Evolutionary conservation across 1,140 invertebrate genomes (phyloP).

Genomic region (Aradophagus sp.): DNA sequence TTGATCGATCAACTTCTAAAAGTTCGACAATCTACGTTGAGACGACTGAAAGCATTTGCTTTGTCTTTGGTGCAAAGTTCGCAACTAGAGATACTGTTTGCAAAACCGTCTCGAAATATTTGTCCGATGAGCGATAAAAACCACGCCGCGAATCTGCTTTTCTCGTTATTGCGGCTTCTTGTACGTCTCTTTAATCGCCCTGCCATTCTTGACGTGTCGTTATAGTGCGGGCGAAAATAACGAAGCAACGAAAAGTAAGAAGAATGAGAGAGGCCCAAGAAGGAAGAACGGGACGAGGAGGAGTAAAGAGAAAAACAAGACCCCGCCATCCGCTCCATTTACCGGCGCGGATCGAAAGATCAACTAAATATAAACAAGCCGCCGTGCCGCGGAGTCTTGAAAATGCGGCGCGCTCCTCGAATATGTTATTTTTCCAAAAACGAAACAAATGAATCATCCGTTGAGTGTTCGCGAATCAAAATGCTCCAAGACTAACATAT

Average conservation of each 20-base stretch:
- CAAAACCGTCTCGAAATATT: too few relatives aligned
- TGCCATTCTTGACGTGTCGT: slow-evolving; percentile 36
- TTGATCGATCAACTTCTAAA: too few relatives aligned
- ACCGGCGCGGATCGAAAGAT: slow-evolving; percentile 66
- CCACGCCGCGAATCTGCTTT: slow-evolving; percentile 21
- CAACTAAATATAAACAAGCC: slow-evolving; percentile 69
- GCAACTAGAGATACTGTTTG: too few relatives aligned
- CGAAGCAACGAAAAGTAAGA: slow-evolving; percentile 54
- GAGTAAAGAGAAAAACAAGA: slow-evolving; percentile 38
- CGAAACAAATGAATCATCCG: slow-evolving; percentile 26
- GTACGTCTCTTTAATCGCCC: slow-evolving; percentile 41
- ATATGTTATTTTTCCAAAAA: slow-evolving; percentile 25
- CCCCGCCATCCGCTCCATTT: slow-evolving; percentile 62
- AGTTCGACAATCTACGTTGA: too few relatives aligned
- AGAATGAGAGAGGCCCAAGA: slow-evolving; percentile 35
- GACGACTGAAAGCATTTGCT: too few relatives aligned
- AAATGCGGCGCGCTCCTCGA: slow-evolving; percentile 31
- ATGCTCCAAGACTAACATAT: too few relatives aligned
- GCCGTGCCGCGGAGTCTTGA: slow-evolving; percentile 37
- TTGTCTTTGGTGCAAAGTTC: too few relatives aligned
- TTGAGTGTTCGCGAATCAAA: too few relatives aligned
- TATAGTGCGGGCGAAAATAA: slow-evolving; percentile 59
- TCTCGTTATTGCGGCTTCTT: slow-evolving; percentile 29
- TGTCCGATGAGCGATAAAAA: too few relatives aligned
- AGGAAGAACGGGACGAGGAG: slow-evolving; percentile 46